phyloP scores from a whole-genome alignment of 2,888 invertebrate species.

The Masnerella sp. region DNA sequence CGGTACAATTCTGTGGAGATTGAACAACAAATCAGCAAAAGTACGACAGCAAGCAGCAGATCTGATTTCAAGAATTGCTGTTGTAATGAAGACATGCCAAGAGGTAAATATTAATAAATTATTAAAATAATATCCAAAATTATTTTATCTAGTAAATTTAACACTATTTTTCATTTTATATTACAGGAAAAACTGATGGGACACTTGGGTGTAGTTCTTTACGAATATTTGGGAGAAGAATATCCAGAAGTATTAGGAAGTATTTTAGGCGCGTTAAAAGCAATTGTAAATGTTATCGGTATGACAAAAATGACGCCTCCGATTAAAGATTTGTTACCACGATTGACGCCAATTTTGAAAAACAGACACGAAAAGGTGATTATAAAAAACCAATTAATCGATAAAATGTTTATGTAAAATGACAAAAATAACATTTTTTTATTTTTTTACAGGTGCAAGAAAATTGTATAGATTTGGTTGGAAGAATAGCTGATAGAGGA shows the following conservation, averaged over 20 bases:
- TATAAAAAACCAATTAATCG: too few relatives aligned
- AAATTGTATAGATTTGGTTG: conserved; percentile 99
- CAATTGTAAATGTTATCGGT: conserved; percentile 99
- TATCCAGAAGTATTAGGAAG: conserved; percentile 99
- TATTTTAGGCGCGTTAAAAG: conserved; percentile 98
- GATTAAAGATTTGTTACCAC: conserved; percentile 97
- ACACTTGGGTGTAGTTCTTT: conserved; percentile 98
- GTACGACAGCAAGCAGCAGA: conserved; percentile 99
- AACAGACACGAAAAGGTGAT: conserved; percentile 87
- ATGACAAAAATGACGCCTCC: conserved; percentile 99
- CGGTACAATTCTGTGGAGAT: conserved; percentile 99
- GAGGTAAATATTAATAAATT: conserved; percentile 84
- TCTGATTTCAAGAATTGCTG: conserved; percentile 97
- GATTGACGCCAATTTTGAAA: conserved; percentile 98
- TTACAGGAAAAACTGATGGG: conserved; percentile 98
- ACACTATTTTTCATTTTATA: too few relatives aligned
- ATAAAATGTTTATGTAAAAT: too few relatives aligned
- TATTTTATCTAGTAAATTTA: too few relatives aligned
- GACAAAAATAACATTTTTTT: too few relatives aligned
- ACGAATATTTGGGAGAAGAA: conserved; percentile 99
- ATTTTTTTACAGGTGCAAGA: conserved; percentile 99
- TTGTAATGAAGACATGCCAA: conserved; percentile 99
- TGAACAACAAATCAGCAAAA: conserved; percentile 99
- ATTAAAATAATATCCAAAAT: too few relatives aligned
- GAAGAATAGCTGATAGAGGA: conserved; percentile 98